phyloP scores from a whole-genome alignment of 1,140 invertebrate genomes.

The Drosophila kohkoa region DNA sequence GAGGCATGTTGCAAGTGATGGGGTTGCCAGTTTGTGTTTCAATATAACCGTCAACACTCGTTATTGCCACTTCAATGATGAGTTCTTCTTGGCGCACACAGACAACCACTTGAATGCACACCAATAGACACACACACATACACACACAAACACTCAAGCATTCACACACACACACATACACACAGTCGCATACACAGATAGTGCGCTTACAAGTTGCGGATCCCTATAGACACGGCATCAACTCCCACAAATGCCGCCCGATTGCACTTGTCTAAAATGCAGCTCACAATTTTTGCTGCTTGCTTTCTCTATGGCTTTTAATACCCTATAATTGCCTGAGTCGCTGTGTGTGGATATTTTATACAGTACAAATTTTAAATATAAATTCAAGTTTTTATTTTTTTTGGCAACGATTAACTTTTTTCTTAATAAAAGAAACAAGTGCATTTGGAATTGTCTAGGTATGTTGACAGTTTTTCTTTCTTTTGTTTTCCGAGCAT shows the following conservation, averaged over 20 bases:
- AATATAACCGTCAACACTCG: constrained; percentile 62
- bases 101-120: constrained; percentile 48
- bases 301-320: constrained; percentile 27
- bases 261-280: constrained; percentile 68
- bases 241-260: constrained; percentile 36
- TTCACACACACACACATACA: constrained; percentile 8
- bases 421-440: no score
- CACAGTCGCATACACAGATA: not conserved
- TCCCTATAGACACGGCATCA: constrained; percentile 13
- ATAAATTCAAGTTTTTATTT: no score
- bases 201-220: not conserved
- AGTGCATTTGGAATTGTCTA: no score
- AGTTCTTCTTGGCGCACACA: constrained; percentile 38
- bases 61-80: constrained; percentile 75
- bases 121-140: constrained; percentile 14
- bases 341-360: not conserved
- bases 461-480: no score
- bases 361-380: not conserved
- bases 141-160: constrained; percentile 1
- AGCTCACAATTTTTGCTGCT: constrained; percentile 56
- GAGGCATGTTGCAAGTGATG: not conserved
- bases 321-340: constrained; percentile 5
- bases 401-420: no score
- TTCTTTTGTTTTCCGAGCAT: no score
- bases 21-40: constrained; percentile 44